Conservation (phyloP, 2,113 vertebrate species). For the Tympanuchus pallidicinctus region DNA sequence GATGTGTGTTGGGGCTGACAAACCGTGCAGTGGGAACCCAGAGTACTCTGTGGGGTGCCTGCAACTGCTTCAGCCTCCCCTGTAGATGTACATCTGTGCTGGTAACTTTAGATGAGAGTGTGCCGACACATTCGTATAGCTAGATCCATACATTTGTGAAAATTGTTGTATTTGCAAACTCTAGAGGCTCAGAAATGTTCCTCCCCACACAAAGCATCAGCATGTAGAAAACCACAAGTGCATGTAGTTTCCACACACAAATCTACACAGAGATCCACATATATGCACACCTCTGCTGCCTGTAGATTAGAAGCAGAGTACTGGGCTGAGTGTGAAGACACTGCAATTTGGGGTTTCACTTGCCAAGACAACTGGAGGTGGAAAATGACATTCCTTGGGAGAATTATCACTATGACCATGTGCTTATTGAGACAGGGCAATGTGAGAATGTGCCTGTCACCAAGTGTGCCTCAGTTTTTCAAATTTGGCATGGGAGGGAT, state of each 20-base stretch:
- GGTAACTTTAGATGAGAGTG: background rate
- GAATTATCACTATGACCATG: background rate
- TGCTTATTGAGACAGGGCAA: background rate
- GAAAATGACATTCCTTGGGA: background rate
- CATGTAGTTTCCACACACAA: background rate
- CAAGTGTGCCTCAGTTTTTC: background rate
- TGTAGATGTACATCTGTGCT: background rate
- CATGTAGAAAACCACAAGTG: fast-evolving
- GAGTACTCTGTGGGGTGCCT: background rate
- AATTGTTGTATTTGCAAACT: background rate
- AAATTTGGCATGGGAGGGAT: background rate
- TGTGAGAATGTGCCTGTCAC: background rate
- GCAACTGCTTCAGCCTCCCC: background rate
- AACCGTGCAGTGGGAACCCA: background rate
- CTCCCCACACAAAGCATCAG: fast-evolving
- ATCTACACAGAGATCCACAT: background rate
- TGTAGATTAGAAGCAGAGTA: background rate
- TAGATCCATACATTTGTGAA: background rate
- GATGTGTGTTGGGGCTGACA: background rate
- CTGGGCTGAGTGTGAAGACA: background rate
- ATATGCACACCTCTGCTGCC: fast-evolving
- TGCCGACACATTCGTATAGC: background rate
- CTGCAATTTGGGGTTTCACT: background rate
- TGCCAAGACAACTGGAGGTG: background rate
- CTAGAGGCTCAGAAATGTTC: fast-evolving